A percentile compares a stretch with the other conserved stretches of the same genome.
Conservation (phyloP, 1,140 invertebrate species). For the Dinothrombium tinctorium region DNA sequence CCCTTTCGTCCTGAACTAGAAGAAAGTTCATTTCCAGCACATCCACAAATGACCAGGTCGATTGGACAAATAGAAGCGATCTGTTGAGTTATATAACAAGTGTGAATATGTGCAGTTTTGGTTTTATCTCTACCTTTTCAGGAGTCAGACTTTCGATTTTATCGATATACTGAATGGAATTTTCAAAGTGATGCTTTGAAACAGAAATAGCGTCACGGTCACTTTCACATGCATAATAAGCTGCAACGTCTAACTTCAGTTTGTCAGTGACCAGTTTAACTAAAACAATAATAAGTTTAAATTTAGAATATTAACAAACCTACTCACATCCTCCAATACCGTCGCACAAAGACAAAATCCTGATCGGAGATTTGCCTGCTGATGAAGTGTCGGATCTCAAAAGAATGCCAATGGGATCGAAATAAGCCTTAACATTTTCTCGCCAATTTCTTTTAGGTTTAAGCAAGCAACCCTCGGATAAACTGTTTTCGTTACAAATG, state of each 20-base stretch:
- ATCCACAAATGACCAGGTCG: neutral
- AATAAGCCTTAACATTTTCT: neutral
- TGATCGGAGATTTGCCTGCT: neutral
- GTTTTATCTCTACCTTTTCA: neutral
- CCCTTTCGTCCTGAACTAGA: neutral
- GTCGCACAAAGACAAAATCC: neutral
- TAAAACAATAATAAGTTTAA: conserved; percentile 16
- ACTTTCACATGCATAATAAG: conserved; percentile 33
- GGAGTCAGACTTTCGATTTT: conserved; percentile 18
- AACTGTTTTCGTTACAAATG: neutral
- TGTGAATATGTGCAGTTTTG: neutral
- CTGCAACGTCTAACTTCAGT: conserved; percentile 27
- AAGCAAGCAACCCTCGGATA: neutral
- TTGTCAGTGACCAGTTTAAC: conserved; percentile 27
- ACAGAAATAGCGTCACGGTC: conserved; percentile 29
- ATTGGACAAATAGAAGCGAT: neutral
- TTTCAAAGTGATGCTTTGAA: conserved; percentile 23
- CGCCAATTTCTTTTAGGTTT: conserved; percentile 1
- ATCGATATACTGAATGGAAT: conserved; percentile 24
- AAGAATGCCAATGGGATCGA: neutral
- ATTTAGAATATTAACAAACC: neutral
- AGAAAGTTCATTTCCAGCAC: neutral
- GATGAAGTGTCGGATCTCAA: neutral
- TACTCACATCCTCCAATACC: neutral
- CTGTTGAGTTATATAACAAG: conserved; percentile 3